Base-by-base conservation (phyloP, 2,888 invertebrate species). In the Drosophila lacicola region DNA sequence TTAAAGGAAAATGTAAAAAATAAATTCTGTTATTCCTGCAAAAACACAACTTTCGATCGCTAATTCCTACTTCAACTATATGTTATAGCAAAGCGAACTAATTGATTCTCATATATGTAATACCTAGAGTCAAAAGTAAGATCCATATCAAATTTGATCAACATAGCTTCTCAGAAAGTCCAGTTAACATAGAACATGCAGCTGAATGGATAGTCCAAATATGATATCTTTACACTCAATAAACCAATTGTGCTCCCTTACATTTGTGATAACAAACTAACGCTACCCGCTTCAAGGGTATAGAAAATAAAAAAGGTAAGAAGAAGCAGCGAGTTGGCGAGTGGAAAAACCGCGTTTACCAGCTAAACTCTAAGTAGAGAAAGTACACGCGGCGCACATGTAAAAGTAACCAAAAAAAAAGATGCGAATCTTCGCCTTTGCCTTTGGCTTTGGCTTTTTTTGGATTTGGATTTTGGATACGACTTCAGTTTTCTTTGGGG, bases 321-420 rank as follows among this genome's bases (percentile, higher is more conserved):
- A 65, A 65, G 63, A 51, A 56, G 42, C 45, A 29, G 63, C 17
- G 45, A 50, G 57, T 39, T 53, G 77, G 58, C 56, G 49, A 62
- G 54, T 68, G 58, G 73, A 70, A 78, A 80, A 73, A 44, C 81
- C 74, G 63, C 78, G 66, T 60, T 68, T 86, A 66, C 66, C 83
- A 85, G 70, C 74, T 81, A 87, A 82, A 74, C 84, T 84, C 89
- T 87, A 89, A 84, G 83, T 84, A 84, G 83, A 84, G 83, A 84
- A 84, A 84, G 83, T 89, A 89, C 82, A 66, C 55, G 80, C 82
- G 61, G 74, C 53, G 76, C 79, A 75, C 83, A 83, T 83, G 87
- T 84, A 87, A 84, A 89, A 89, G 83, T 88, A 74, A 78, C 82
- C 58, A 67, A 84, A 78, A 74, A 60, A 42, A 56, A 58, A 54